A percentile compares a stretch with the other conserved stretches of the same genome.
Evolutionary conservation across 2,888 invertebrate genomes (phyloP).

Genomic region (Entomobrya proxima): DNA sequence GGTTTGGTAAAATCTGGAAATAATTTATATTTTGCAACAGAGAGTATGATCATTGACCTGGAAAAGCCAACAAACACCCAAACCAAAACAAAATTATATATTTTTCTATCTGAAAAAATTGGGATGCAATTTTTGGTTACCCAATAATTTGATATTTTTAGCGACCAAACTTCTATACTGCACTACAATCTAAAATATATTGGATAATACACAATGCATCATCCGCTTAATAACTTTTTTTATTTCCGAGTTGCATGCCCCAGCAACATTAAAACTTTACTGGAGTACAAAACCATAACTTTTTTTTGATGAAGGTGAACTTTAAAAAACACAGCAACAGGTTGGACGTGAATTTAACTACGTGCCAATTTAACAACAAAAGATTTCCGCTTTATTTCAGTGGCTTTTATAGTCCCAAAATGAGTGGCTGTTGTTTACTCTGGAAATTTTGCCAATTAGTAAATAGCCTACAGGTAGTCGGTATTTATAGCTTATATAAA

Average conservation of each 20-base stretch:
- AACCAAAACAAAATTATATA: not conserved
- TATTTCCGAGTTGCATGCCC: not conserved
- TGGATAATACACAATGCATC: not conserved
- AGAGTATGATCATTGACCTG: no score
- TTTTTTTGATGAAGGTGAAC: not conserved
- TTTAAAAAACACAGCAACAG: not conserved
- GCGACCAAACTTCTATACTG: no score
- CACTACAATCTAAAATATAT: not conserved
- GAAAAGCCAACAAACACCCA: no score
- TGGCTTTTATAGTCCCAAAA: not conserved
- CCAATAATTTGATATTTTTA: no score
- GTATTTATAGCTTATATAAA: conserved; percentile 40
- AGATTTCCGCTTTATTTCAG: conserved; percentile 28
- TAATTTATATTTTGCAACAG: no score
- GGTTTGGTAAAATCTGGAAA: no score
- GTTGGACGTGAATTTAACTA: not conserved
- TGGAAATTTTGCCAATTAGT: conserved; percentile 30
- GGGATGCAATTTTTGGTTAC: not conserved
- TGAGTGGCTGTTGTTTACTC: not conserved
- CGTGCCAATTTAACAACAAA: conserved; percentile 16
- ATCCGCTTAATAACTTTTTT: not conserved
- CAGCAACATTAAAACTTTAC: not conserved
- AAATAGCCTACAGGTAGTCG: no score
- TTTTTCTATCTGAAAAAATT: not conserved
- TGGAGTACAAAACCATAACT: not conserved